These are phyloP conservation scores for Perca flavescens DNA, from an alignment of 2,113 vertebrate genomes.

Conservation along the genomic window DNA sequence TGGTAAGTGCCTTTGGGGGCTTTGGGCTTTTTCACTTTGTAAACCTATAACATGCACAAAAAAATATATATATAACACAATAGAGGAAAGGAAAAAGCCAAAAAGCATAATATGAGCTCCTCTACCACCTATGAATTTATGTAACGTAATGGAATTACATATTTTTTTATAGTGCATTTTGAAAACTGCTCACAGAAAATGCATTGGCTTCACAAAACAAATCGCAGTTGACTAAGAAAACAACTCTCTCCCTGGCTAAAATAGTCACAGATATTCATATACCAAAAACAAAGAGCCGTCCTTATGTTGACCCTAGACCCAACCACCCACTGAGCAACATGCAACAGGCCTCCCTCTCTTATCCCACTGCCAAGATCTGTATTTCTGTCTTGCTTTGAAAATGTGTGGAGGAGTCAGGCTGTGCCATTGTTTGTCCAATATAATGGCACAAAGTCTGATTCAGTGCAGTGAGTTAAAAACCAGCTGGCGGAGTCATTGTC, in stretches of 20 bases:
- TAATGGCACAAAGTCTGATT: conserved; percentile 37
- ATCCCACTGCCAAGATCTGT: conserved; percentile 61
- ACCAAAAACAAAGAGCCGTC: conserved; percentile 39
- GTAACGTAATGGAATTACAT: neutral
- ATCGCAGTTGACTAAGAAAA: neutral
- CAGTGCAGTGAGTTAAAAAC: conserved; percentile 21
- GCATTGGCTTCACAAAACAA: neutral
- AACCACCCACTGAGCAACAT: conserved; percentile 37
- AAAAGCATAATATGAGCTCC: neutral
- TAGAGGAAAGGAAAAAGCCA: too few relatives aligned
- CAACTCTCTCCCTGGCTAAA: conserved; percentile 7
- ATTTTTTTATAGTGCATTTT: neutral
- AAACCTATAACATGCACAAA: too few relatives aligned
- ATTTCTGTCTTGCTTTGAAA: conserved; percentile 57
- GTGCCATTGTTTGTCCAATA: conserved; percentile 59
- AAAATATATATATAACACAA: too few relatives aligned
- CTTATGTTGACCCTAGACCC: conserved; percentile 49
- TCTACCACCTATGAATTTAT: neutral
- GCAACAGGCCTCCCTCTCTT: conserved; percentile 47
- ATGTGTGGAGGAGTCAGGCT: conserved; percentile 44
- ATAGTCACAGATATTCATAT: conserved; percentile 21
- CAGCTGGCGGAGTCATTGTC: conserved; percentile 40
- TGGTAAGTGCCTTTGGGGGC: too few relatives aligned
- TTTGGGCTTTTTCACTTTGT: too few relatives aligned
- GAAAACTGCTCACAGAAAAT: conserved; percentile 1